Conservation (phyloP, 2,888 invertebrate species). For the Dermolepida albohirtum region DNA sequence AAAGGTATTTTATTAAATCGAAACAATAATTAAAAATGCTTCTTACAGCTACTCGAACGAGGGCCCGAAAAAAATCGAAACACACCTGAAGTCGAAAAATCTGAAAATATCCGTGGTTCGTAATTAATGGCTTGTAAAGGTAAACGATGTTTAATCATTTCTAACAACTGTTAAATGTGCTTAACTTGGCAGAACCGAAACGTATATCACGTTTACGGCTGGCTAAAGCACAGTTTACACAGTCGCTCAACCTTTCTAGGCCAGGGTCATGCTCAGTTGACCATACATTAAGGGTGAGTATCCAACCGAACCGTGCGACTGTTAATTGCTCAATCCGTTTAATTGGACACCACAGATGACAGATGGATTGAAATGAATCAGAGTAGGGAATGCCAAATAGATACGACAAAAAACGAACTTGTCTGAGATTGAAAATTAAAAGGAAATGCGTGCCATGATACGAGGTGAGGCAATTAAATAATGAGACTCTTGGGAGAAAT, state of each 20-base stretch:
- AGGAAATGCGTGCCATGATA: too few relatives aligned
- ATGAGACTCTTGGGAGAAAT: too few relatives aligned
- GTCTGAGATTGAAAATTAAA: too few relatives aligned
- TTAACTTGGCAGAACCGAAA: slow-evolving; percentile 48
- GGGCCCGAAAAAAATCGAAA: too few relatives aligned
- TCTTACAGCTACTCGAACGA: too few relatives aligned
- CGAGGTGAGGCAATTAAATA: too few relatives aligned
- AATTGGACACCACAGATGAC: slow-evolving; percentile 35
- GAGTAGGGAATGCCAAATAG: too few relatives aligned
- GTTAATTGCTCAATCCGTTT: slow-evolving; percentile 38
- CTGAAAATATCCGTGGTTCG: too few relatives aligned
- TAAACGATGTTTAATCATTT: slow-evolving; percentile 25
- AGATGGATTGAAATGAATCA: neutral
- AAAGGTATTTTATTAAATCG: too few relatives aligned
- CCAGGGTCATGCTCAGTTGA: slow-evolving; percentile 53
- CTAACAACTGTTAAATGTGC: slow-evolving; percentile 45
- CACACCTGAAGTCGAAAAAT: too few relatives aligned
- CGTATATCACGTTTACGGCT: slow-evolving; percentile 49
- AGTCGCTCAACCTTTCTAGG: slow-evolving; percentile 49
- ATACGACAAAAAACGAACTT: too few relatives aligned
- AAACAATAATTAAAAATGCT: too few relatives aligned
- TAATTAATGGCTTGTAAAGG: slow-evolving; percentile 27
- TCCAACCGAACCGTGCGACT: slow-evolving; percentile 10
- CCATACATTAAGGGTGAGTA: slow-evolving; percentile 47
- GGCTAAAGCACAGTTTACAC: slow-evolving; percentile 50